phyloP scores from a whole-genome alignment of 2,113 vertebrate species.

The Lycocorax pyrrhopterus region DNA sequence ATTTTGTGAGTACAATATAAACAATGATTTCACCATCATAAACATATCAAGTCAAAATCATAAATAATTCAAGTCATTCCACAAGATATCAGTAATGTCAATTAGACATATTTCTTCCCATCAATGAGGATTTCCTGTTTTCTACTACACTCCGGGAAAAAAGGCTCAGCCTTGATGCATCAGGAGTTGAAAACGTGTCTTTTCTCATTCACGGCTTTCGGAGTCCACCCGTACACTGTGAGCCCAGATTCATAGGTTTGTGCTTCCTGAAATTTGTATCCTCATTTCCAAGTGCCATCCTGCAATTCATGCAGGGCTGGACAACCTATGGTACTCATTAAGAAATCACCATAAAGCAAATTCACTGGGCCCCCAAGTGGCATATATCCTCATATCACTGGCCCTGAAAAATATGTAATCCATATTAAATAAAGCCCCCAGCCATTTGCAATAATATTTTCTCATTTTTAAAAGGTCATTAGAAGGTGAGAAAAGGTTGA shows the following conservation, averaged over 20 bases:
- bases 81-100: slow-evolving; percentile 1
- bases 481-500: slow-evolving; percentile 8
- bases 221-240: neutral
- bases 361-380: neutral
- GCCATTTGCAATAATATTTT: neutral
- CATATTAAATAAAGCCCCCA: neutral
- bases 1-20: neutral
- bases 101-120: neutral
- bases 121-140: slow-evolving; percentile 30
- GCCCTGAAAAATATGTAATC: neutral
- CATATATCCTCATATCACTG: neutral
- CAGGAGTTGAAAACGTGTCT: neutral
- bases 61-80: slow-evolving; percentile 29
- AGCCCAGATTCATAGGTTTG: neutral
- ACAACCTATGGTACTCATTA: neutral
- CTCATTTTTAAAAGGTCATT: neutral
- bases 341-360: neutral
- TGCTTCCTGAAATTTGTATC: neutral
- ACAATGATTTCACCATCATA: slow-evolving; percentile 38
- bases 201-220: neutral
- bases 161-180: neutral
- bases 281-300: neutral
- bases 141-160: neutral
- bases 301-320: neutral
- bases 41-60: slow-evolving; percentile 19